Evolutionary conservation across 1,140 invertebrate species (phyloP).

Genomic region (Rhagoletis pomonella): DNA sequence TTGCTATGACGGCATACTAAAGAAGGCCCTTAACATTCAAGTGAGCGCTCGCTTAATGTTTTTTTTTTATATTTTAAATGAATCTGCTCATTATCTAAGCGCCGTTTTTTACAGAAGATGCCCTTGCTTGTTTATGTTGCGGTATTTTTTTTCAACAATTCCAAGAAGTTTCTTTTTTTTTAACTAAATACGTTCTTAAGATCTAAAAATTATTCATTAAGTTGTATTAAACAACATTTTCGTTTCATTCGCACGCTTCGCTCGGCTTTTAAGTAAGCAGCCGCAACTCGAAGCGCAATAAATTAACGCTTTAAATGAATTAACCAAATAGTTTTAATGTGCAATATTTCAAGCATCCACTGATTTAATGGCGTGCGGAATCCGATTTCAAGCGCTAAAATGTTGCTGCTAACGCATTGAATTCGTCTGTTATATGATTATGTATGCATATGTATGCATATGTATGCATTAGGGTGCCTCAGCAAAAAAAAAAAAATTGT

Average conservation of each 20-base stretch:
- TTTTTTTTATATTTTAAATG: too few relatives aligned
- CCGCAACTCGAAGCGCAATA: neutral
- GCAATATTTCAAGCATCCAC: neutral
- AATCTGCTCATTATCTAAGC: neutral
- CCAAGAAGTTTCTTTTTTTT: neutral
- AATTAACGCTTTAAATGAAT: slow-evolving; percentile 31
- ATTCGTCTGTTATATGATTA: too few relatives aligned
- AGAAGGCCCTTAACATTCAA: too few relatives aligned
- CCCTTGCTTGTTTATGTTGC: neutral
- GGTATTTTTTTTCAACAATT: neutral
- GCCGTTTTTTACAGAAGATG: neutral
- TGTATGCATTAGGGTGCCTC: too few relatives aligned
- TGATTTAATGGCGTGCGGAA: neutral
- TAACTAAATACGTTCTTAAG: neutral
- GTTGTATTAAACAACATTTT: neutral
- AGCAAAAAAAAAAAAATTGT: too few relatives aligned
- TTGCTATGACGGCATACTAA: neutral
- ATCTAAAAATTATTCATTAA: neutral
- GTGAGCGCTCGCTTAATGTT: too few relatives aligned
- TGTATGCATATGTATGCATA: too few relatives aligned
- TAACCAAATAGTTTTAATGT: neutral
- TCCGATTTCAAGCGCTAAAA: neutral
- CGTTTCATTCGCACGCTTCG: neutral
- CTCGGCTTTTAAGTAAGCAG: neutral
- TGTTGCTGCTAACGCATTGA: neutral